Evolutionary conservation across 2,888 invertebrate genomes (phyloP).

Genomic region (Pristionchus arcanus): DNA sequence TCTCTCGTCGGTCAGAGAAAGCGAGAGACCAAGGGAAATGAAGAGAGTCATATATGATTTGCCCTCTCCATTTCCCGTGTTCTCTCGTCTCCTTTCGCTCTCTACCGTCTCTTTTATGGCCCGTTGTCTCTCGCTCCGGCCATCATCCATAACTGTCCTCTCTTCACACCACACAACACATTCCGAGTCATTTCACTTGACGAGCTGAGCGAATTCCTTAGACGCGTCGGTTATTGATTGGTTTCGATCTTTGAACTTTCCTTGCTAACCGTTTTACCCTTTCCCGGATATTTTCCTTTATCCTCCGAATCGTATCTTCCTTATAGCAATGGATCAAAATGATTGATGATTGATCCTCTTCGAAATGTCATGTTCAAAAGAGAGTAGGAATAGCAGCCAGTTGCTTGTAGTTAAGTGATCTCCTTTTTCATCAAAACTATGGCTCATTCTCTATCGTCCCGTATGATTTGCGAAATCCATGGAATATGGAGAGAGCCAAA

Average conservation of each 20-base stretch:
- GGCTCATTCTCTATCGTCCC: no score
- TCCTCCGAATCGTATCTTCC: not conserved
- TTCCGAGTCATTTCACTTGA: constrained; percentile 46
- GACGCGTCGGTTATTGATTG: not conserved
- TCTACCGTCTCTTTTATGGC: constrained; percentile 30
- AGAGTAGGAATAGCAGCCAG: not conserved
- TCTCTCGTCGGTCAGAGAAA: not conserved
- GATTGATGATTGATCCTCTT: not conserved
- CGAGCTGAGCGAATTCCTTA: not conserved
- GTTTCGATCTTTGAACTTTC: not conserved
- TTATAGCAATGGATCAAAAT: not conserved
- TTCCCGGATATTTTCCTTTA: not conserved
- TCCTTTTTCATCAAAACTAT: no score
- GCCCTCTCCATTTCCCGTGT: constrained; percentile 12
- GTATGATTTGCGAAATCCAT: no score
- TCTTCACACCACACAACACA: constrained; percentile 9
- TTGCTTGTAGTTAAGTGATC: not conserved
- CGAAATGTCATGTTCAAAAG: not conserved
- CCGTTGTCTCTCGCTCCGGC: constrained; percentile 53
- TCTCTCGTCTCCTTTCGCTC: constrained; percentile 38
- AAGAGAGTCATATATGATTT: not conserved
- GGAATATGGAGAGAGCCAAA: no score
- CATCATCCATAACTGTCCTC: constrained; percentile 46
- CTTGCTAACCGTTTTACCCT: not conserved
- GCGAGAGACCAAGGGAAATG: not conserved